Evolutionary conservation across 2,888 invertebrate genomes (phyloP).

Genomic region (Holacanthella duospinosa): DNA sequence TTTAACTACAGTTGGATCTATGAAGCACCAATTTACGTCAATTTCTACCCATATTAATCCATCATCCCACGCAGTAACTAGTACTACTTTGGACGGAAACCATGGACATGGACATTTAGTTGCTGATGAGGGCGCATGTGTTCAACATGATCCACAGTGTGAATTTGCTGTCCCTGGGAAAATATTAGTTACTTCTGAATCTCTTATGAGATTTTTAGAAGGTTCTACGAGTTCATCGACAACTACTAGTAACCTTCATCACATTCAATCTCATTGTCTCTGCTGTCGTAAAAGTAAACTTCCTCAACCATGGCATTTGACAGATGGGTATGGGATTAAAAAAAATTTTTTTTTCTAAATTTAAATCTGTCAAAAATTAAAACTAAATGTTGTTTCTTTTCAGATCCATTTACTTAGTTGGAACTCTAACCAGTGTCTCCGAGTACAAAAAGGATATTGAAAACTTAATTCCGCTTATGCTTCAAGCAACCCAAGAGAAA

Average conservation of each 20-base stretch:
- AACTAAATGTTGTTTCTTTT: conserved; percentile 12
- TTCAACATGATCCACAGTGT: neutral
- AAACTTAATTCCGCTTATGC: conserved; percentile 42
- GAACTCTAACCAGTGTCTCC: conserved; percentile 43
- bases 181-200: neutral
- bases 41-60: too few species aligned
- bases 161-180: neutral
- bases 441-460: conserved; percentile 39
- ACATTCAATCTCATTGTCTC: conserved; percentile 13
- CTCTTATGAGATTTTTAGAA: neutral
- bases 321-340: conserved; percentile 44
- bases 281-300: conserved; percentile 40
- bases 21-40: conserved; percentile 29
- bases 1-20: conserved; percentile 41
- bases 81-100: too few species aligned
- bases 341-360: neutral
- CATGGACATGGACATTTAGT: neutral
- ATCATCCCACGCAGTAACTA: too few species aligned
- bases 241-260: neutral
- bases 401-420: conserved; percentile 44
- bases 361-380: neutral
- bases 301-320: conserved; percentile 48
- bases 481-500: conserved; percentile 42
- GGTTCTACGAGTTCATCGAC: conserved; percentile 7
- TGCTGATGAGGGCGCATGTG: neutral